Conservation (phyloP, 2,113 vertebrate species). For the Pelmatolapia mariae region DNA sequence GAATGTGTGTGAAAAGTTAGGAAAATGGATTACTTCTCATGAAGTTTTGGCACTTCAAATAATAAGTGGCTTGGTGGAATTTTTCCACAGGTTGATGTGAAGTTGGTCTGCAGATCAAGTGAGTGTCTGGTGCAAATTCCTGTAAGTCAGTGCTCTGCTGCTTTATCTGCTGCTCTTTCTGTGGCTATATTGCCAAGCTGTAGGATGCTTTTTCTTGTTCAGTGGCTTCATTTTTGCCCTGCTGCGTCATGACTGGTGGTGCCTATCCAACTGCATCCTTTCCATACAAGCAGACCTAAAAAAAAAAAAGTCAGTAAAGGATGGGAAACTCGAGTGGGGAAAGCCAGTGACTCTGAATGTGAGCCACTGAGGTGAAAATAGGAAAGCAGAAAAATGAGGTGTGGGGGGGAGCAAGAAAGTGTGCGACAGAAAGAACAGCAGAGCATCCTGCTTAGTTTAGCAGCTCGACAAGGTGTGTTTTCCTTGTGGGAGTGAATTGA, state of each 20-base stretch:
- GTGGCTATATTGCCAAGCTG: background rate
- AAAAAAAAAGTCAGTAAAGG: background rate
- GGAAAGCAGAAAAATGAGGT: background rate
- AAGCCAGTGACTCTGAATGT: background rate
- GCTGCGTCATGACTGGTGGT: background rate
- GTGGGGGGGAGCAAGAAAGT: background rate
- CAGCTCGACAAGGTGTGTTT: background rate
- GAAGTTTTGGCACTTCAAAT: background rate
- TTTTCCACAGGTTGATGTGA: background rate
- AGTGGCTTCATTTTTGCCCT: slow-evolving; percentile 4
- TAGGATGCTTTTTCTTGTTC: background rate
- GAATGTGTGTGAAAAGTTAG: background rate
- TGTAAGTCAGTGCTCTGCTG: background rate
- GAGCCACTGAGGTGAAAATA: background rate
- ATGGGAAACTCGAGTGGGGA: background rate
- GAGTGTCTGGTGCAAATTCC: background rate
- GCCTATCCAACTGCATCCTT: slow-evolving; percentile 1
- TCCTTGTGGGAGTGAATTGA: background rate
- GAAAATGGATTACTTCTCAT: background rate
- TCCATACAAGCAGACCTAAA: background rate
- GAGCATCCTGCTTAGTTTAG: background rate
- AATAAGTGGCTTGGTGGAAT: background rate
- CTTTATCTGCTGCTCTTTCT: background rate
- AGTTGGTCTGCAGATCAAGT: background rate
- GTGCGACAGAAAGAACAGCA: background rate